Base-by-base conservation (phyloP, 1,140 invertebrate species). In the Rhagoletis zephyria region DNA sequence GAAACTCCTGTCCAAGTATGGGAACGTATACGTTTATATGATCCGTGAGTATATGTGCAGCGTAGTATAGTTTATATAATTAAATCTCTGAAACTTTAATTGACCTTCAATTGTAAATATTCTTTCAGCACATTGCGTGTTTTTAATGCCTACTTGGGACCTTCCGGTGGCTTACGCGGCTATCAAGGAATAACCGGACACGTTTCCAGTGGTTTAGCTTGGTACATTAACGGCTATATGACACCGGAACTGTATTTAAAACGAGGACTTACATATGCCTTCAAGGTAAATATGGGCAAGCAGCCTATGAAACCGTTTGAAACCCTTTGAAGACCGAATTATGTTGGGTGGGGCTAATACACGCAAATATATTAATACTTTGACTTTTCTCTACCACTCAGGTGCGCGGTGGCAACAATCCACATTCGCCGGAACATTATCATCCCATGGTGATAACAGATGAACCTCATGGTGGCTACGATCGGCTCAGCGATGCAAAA, bases 401-500 rank as follows among this genome's bases (percentile, higher is more conserved):
- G 89, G 95, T 98, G 45, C 94, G 95, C 87, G 97, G 97, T 56
- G 97, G 97, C 1, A 97, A 98, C 90, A 97, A 98, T 94, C 97
- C 97, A 4, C 96, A 98, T 91, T 97, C 96, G 88, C 94, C 97
- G 0, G 95, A 96, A 77, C 95, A 95, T 90, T 98, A 98, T 93
- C 98, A 99, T 94, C 98, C 98, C 7, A 94, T 99, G 60, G 97
- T 99, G 74, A 97, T 99, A 87, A 98, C 97, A 3, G 96, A 97
- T 90, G 97, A 98, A 91, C 95, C 96, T 1, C 95, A 96, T 89
- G 97, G 97, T 65, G 97, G 97, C 0, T 97, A 96, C 87, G 96
- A 97, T 90, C 94, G 95, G 59, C 93, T 97, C 1, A 95, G 94
- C 19, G 96, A 97, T 90, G 94, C 94, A 4, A 95, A 96, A 56